These are phyloP conservation scores for Ginglymostoma cirratum DNA, from an alignment of 2,113 vertebrate species.

Conservation along the genomic window DNA sequence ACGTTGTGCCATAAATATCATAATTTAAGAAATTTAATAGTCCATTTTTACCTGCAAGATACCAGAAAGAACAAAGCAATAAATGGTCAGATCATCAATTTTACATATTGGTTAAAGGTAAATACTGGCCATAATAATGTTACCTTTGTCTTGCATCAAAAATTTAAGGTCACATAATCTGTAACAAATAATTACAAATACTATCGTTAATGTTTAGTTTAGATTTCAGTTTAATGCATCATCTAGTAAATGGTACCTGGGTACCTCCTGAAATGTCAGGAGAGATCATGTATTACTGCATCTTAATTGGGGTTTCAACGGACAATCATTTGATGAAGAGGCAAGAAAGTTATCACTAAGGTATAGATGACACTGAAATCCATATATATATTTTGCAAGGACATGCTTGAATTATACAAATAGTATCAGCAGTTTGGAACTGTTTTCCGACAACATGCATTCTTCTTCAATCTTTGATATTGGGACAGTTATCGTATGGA, in stretches of 20 bases:
- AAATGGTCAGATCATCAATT: background rate
- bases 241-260: background rate
- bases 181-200: no score
- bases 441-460: background rate
- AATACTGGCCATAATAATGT: background rate
- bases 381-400: no score
- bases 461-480: background rate
- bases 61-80: background rate
- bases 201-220: no score
- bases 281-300: no score
- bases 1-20: background rate
- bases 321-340: no score
- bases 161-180: background rate
- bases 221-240: background rate
- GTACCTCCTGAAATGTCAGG: no score
- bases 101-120: background rate
- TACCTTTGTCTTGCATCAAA: background rate
- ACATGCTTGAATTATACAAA: no score
- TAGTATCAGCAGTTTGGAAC: background rate
- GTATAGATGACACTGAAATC: no score
- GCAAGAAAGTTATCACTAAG: no score
- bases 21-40: background rate
- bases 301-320: no score
- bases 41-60: background rate
- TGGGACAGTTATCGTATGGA: background rate